phyloP scores from a whole-genome alignment of 2,797 vertebrate species.

The Amblyraja radiata region DNA sequence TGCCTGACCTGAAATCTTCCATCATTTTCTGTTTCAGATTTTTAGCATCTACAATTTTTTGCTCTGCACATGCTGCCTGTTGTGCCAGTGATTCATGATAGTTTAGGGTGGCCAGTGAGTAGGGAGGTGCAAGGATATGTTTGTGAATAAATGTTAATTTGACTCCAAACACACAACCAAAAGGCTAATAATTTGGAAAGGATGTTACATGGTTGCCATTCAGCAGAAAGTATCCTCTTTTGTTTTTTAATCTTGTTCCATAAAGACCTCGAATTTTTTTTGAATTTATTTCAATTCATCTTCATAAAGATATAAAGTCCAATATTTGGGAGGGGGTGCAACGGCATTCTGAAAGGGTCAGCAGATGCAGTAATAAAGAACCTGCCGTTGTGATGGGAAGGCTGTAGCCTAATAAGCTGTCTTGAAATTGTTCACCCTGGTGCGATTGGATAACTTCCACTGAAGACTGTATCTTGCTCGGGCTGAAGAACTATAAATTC shows the following conservation, averaged over 20 bases:
- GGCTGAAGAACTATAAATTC: background rate
- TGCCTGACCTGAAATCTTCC: too few species aligned
- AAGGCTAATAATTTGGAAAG: background rate
- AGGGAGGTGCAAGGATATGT: background rate
- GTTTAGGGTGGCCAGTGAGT: too few species aligned
- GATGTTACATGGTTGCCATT: background rate
- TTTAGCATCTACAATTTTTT: too few species aligned
- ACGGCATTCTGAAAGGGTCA: background rate
- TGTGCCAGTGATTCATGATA: background rate
- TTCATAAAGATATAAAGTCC: background rate
- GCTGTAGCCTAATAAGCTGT: background rate
- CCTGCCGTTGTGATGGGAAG: background rate
- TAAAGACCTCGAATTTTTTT: background rate
- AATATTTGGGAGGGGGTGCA: background rate
- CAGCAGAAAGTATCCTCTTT: background rate
- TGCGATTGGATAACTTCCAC: too few species aligned
- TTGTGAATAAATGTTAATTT: background rate
- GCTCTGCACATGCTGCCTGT: background rate
- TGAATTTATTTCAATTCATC: background rate
- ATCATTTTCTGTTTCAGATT: too few species aligned
- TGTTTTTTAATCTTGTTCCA: background rate
- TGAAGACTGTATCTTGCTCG: background rate
- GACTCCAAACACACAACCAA: background rate
- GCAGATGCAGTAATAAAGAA: background rate
- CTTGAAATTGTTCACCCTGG: background rate